Evolutionary conservation across 2,888 invertebrate species (phyloP).

Genomic region (Flexamia atlantica): DNA sequence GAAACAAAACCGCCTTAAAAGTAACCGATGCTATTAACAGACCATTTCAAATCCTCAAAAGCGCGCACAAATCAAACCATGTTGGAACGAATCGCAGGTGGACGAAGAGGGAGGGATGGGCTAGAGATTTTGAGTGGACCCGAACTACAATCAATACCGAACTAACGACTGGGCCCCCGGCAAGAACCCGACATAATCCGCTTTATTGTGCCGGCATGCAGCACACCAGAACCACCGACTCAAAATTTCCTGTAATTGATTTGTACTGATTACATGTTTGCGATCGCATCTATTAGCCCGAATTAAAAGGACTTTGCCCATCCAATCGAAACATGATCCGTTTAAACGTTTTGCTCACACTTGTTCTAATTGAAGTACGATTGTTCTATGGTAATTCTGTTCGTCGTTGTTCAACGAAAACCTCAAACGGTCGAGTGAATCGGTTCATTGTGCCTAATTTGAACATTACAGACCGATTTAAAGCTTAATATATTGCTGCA

Average conservation of each 20-base stretch:
- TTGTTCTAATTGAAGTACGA: conserved; percentile 42
- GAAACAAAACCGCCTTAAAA: too few species aligned
- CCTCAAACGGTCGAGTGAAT: conserved; percentile 7
- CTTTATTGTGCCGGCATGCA: background rate
- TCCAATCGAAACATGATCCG: conserved; percentile 26
- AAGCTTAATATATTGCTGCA: too few species aligned
- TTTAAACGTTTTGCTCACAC: conserved; percentile 42
- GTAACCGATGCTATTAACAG: too few species aligned
- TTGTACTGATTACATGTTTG: conserved; percentile 48
- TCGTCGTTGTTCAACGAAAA: conserved; percentile 24
- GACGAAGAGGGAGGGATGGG: background rate
- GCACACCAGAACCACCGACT: conserved; percentile 8
- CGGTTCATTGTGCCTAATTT: background rate
- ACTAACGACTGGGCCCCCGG: conserved; percentile 41
- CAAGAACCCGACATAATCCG: conserved; percentile 39
- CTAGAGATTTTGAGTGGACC: conserved; percentile 37
- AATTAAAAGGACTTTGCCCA: conserved; percentile 51
- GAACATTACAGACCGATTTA: background rate
- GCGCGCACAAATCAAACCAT: too few species aligned
- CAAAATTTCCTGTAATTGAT: conserved; percentile 51
- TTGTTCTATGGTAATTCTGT: conserved; percentile 29
- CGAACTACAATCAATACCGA: conserved; percentile 38
- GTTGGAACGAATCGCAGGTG: too few species aligned
- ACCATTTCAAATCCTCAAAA: too few species aligned
- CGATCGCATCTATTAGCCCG: conserved; percentile 30